Evolutionary conservation across 2,888 invertebrate genomes (phyloP), one percentile per base, ranked within the genome.

Genomic region (Acronicta aceris): DNA sequence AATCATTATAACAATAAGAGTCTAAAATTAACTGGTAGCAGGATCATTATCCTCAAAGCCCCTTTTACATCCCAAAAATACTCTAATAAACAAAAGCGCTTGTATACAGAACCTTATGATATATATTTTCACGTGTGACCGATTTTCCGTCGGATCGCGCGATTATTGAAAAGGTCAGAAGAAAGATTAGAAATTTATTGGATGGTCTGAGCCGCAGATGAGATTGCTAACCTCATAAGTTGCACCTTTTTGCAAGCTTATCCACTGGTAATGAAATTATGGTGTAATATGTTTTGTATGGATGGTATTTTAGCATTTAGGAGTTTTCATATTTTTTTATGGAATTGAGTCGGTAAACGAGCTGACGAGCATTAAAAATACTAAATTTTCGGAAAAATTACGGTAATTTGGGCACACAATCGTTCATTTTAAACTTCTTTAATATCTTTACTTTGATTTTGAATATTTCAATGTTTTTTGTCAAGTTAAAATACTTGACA

Each of bases 141-240:
- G 71, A 76, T 76, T 81, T 82, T 75, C 67, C 76, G 58, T 61
- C 52, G 59, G 71, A 71, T 74, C 74, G 68, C 58, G 46, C 63
- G 66, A 57, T 81, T 81, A 82, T 79, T 81, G 80, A 76, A 82
- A 78, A 81, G 81, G 81, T 78, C 76, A 65, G 60, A 56, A 76
- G 48, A 62, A 65, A 73, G 78, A 85, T 85, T 86, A 83, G 75
- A 83, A 85, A 85, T 82, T 84, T 84, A 85, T 85, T 82, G 81
- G 72, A 77, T 76, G 81, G 72, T 78, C 77, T 76, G 61, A 75
- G 68, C 73, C 71, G 65, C 65, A 74, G 75, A 82, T 65, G 72
- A 76, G 78, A 78, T 78, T 66, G 70, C 62, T 64, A 79, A 81
- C 77, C 71, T 79, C 75, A 71, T 78, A 74, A 79, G 70, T 70